Conservation (phyloP, 1,140 invertebrate species). For the Calephelis virginiensis region DNA sequence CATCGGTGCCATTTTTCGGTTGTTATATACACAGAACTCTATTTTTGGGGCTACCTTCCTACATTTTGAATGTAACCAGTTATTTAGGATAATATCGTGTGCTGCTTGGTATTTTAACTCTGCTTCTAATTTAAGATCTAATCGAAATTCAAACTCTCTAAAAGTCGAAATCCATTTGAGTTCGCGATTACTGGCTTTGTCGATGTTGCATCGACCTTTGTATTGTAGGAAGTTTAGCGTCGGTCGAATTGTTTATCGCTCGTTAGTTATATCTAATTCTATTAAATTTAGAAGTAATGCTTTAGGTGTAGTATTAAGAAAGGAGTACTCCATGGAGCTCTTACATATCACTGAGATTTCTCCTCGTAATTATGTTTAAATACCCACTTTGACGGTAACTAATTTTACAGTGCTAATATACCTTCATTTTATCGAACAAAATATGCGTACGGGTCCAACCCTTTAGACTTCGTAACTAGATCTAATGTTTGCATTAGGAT, state of each 20-base stretch:
- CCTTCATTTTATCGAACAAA: slow-evolving; percentile 61
- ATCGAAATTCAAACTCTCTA: slow-evolving; percentile 17
- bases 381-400: slow-evolving; percentile 47
- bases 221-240: slow-evolving; percentile 41
- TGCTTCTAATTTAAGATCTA: slow-evolving; percentile 12
- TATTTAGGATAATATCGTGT: slow-evolving; percentile 17
- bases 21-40: slow-evolving; percentile 54
- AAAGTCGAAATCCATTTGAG: slow-evolving; percentile 29
- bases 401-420: slow-evolving; percentile 62
- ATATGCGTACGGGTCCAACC: slow-evolving; percentile 76
- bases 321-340: slow-evolving; percentile 71
- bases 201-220: slow-evolving; percentile 31
- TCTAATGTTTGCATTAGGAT: slow-evolving; percentile 72
- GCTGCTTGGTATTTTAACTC: slow-evolving; percentile 12
- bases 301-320: slow-evolving; percentile 72
- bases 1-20: slow-evolving; percentile 70
- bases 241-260: slow-evolving; percentile 47
- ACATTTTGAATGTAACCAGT: slow-evolving; percentile 18
- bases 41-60: slow-evolving; percentile 34
- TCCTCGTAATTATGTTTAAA: slow-evolving; percentile 70
- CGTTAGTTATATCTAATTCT: slow-evolving; percentile 64
- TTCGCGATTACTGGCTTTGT: slow-evolving; percentile 37
- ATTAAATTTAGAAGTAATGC: slow-evolving; percentile 65
- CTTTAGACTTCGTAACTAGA: slow-evolving; percentile 72
- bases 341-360: slow-evolving; percentile 78